Evolutionary conservation across 2,888 invertebrate species (phyloP).

Genomic region (Chymomyza procnemis): DNA sequence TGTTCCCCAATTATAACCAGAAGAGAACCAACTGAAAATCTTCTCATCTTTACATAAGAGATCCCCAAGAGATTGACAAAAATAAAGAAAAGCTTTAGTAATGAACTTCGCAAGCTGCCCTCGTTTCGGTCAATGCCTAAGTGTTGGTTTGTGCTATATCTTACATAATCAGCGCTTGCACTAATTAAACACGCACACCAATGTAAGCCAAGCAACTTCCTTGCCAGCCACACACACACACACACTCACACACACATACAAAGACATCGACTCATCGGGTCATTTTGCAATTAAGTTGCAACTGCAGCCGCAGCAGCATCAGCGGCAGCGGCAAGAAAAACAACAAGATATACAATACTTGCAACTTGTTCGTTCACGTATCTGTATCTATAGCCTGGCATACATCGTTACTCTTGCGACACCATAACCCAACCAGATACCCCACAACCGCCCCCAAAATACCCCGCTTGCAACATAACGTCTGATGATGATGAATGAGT

Average conservation of each 20-base stretch:
- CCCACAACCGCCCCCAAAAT: not conserved
- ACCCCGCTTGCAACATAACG: constrained; percentile 3
- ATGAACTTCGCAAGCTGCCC: not conserved
- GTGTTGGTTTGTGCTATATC: constrained; percentile 27
- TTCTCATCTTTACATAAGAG: no score
- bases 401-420: constrained; percentile 3
- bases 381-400: constrained; percentile 19
- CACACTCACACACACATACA: constrained; percentile 9
- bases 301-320: constrained; percentile 11
- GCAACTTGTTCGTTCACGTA: constrained; percentile 28
- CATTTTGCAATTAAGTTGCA: constrained; percentile 70
- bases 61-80: no score
- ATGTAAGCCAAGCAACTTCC: not conserved
- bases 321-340: constrained; percentile 19
- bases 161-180: constrained; percentile 58
- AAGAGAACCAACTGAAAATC: no score
- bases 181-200: constrained; percentile 59
- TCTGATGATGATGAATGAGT: constrained; percentile 68
- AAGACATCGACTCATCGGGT: constrained; percentile 50
- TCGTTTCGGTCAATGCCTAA: not conserved
- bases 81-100: no score
- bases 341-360: constrained; percentile 18
- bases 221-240: constrained; percentile 3
- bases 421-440: not conserved
- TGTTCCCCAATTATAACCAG: no score